Conservation (phyloP, 2,888 invertebrate species). For the Linyphia triangularis region DNA sequence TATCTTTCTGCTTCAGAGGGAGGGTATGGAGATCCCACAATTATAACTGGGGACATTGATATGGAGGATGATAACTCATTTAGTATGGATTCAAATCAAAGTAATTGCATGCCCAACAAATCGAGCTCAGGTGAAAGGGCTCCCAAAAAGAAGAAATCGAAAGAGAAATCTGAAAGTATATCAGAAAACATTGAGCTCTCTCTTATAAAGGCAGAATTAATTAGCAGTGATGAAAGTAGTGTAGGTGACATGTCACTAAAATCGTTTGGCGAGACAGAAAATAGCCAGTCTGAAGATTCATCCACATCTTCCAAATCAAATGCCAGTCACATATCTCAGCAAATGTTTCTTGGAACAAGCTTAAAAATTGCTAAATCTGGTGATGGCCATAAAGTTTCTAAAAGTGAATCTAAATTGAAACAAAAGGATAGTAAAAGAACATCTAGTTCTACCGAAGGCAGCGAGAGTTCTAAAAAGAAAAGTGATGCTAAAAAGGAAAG, state of each 20-base stretch:
- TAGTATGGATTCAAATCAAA: slow-evolving; percentile 69
- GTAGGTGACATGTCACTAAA: slow-evolving; percentile 64
- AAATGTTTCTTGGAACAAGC: slow-evolving; percentile 72
- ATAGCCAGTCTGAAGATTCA: slow-evolving; percentile 68
- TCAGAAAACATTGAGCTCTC: slow-evolving; percentile 44
- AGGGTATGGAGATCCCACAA: slow-evolving; percentile 52
- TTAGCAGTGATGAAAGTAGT: slow-evolving; percentile 70
- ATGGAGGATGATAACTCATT: slow-evolving; percentile 73
- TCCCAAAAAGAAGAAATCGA: slow-evolving; percentile 75
- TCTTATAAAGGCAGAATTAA: slow-evolving; percentile 41
- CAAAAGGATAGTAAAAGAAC: slow-evolving; percentile 75
- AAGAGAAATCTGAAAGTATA: slow-evolving; percentile 65
- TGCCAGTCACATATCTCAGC: slow-evolving; percentile 53
- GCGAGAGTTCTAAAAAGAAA: slow-evolving; percentile 74
- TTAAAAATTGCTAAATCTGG: slow-evolving; percentile 76
- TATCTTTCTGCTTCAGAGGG: slow-evolving; percentile 58
- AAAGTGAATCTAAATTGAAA: slow-evolving; percentile 75
- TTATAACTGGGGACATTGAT: slow-evolving; percentile 70
- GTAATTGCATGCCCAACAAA: slow-evolving; percentile 27
- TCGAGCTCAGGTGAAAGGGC: slow-evolving; percentile 60
- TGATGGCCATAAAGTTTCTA: slow-evolving; percentile 73
- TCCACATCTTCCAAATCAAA: slow-evolving; percentile 42
- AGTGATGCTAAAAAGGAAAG: slow-evolving; percentile 77
- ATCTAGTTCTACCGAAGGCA: slow-evolving; percentile 53
- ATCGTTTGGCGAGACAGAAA: slow-evolving; percentile 66